phyloP scores from a whole-genome alignment of 2,113 vertebrate species.

The Oryzias woworae region DNA sequence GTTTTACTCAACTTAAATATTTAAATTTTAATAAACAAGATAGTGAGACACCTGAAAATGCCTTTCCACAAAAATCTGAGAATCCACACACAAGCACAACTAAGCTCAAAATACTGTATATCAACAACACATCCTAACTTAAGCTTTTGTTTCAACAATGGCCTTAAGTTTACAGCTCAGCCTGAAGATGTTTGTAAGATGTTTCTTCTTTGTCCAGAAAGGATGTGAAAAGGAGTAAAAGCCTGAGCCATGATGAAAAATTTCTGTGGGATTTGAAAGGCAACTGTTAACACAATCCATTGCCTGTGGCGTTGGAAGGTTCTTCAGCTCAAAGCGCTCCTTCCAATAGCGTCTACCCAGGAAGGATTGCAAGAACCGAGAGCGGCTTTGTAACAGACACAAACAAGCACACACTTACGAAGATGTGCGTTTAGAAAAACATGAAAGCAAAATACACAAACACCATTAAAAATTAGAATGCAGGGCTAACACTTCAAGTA shows the following conservation, averaged over 20 bases:
- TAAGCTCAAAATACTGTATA: slow-evolving; percentile 7
- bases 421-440: not conserved
- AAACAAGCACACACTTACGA: not conserved
- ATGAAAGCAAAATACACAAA: slow-evolving; percentile 5
- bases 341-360: slow-evolving; percentile 27
- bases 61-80: not conserved
- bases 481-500: slow-evolving; percentile 3
- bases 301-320: slow-evolving; percentile 54
- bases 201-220: slow-evolving; percentile 37
- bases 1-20: not conserved
- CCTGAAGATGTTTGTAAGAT: slow-evolving; percentile 55
- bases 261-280: slow-evolving; percentile 64
- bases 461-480: slow-evolving; percentile 28
- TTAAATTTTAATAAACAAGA: too few species aligned
- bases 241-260: slow-evolving; percentile 26
- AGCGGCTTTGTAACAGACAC: slow-evolving; percentile 45
- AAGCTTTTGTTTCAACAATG: slow-evolving; percentile 37
- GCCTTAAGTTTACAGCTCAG: slow-evolving; percentile 45
- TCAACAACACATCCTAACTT: slow-evolving; percentile 9
- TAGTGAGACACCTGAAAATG: not conserved
- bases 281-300: slow-evolving; percentile 61
- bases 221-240: slow-evolving; percentile 45
- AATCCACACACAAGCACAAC: not conserved
- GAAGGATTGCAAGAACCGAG: slow-evolving; percentile 42
- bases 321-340: slow-evolving; percentile 42